Percentiles rank a stretch among this genome's conserved stretches.
phyloP scores from a whole-genome alignment of 2,113 vertebrate species.

The Hydrolagus affinis region DNA sequence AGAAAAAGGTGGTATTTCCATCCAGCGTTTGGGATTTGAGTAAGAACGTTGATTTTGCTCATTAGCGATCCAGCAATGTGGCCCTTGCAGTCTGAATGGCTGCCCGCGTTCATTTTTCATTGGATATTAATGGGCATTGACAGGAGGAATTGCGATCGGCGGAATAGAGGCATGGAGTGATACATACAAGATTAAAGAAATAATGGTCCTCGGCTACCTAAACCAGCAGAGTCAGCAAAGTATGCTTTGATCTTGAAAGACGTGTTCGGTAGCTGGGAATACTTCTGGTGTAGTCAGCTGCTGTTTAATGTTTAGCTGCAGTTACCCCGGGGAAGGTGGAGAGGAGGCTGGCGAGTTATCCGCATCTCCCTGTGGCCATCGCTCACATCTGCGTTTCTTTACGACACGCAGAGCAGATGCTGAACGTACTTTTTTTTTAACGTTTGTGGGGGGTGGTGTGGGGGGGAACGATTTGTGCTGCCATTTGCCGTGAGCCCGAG shows the following conservation, averaged over 20 bases:
- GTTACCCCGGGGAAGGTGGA: neutral
- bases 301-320: constrained; percentile 27
- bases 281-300: neutral
- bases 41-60: constrained; percentile 41
- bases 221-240: constrained; percentile 34
- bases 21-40: constrained; percentile 36
- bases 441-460: no score
- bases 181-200: constrained; percentile 28
- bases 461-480: neutral
- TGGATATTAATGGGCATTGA: constrained; percentile 8
- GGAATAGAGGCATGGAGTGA: constrained; percentile 12
- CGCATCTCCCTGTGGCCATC: constrained; percentile 32
- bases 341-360: constrained; percentile 14
- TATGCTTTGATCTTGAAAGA: constrained; percentile 31
- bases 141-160: constrained; percentile 25
- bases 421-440: constrained; percentile 25
- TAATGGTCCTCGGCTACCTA: constrained; percentile 27
- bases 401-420: constrained; percentile 36
- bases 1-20: neutral
- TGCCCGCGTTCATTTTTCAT: constrained; percentile 19
- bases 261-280: constrained; percentile 33
- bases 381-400: constrained; percentile 48
- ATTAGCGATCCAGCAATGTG: constrained; percentile 14
- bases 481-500: neutral
- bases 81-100: constrained; percentile 11